A percentile compares a stretch with the other conserved stretches of the same genome.
Conservation (phyloP, 2,888 invertebrate genomes). For the Sarcophaga rosellei region DNA sequence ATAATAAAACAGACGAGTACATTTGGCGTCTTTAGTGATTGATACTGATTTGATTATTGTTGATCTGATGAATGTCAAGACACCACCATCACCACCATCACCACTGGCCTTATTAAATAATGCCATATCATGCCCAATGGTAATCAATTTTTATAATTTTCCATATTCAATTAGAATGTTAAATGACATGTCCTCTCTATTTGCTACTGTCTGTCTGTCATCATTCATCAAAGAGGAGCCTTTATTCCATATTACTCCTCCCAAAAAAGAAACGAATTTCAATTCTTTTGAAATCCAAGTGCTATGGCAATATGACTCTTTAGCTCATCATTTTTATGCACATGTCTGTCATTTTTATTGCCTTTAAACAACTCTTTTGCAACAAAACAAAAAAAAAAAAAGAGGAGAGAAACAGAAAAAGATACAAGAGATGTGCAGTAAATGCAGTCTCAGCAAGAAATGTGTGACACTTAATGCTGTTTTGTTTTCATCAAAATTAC, state of each 20-base stretch:
- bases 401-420: background rate
- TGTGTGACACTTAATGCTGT: constrained; percentile 73
- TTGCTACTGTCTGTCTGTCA: background rate
- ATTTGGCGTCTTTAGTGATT: too few relatives aligned
- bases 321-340: constrained; percentile 13
- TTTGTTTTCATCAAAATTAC: constrained; percentile 50
- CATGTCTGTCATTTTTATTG: constrained; percentile 58
- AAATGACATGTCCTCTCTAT: background rate
- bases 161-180: background rate
- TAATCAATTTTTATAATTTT: background rate
- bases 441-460: constrained; percentile 69
- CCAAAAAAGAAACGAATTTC: background rate
- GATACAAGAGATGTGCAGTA: constrained; percentile 25
- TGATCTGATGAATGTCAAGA: background rate
- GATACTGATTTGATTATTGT: background rate
- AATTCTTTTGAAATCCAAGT: constrained; percentile 9
- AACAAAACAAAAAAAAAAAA: constrained; percentile 16
- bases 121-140: background rate
- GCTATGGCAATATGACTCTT: background rate
- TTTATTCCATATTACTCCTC: background rate
- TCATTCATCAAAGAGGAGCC: background rate
- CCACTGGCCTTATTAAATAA: background rate
- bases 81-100: too few relatives aligned
- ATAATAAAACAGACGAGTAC: too few relatives aligned
- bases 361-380: constrained; percentile 59